Evolutionary conservation across 2,797 vertebrate species (phyloP).

Genomic region (Dendrocincla fuliginosa): DNA sequence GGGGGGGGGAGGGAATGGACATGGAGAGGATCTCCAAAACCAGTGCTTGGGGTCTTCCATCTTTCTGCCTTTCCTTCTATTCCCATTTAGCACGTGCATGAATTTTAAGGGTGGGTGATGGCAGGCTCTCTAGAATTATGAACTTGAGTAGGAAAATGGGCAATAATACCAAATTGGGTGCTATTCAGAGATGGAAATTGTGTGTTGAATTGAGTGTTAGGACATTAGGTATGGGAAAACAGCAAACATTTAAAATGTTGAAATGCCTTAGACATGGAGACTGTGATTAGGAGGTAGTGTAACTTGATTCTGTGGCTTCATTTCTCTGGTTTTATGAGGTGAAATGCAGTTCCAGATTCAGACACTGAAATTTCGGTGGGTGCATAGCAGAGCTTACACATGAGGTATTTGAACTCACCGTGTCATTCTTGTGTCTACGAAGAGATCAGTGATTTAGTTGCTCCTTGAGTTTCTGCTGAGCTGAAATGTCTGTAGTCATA

Average conservation of each 20-base stretch:
- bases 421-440: not conserved
- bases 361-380: not conserved
- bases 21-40: not conserved
- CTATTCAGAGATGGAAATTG: not conserved
- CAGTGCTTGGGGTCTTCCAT: not conserved
- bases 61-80: not conserved
- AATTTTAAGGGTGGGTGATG: not conserved
- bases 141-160: not conserved
- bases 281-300: not conserved
- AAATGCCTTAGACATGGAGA: not conserved
- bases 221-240: not conserved
- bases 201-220: not conserved
- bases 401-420: accelerated
- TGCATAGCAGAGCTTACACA: not conserved
- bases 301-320: not conserved
- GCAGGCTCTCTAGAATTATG: not conserved
- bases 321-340: not conserved
- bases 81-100: not conserved
- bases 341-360: not conserved
- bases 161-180: not conserved
- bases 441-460: not conserved
- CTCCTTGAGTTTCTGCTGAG: not conserved
- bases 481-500: not conserved
- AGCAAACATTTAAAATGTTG: not conserved
- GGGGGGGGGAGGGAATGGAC: accelerated